A percentile compares a stretch with the other conserved stretches of the same genome.
Evolutionary conservation across 1,140 invertebrate genomes (phyloP).

Genomic region (Micrasema longulum): DNA sequence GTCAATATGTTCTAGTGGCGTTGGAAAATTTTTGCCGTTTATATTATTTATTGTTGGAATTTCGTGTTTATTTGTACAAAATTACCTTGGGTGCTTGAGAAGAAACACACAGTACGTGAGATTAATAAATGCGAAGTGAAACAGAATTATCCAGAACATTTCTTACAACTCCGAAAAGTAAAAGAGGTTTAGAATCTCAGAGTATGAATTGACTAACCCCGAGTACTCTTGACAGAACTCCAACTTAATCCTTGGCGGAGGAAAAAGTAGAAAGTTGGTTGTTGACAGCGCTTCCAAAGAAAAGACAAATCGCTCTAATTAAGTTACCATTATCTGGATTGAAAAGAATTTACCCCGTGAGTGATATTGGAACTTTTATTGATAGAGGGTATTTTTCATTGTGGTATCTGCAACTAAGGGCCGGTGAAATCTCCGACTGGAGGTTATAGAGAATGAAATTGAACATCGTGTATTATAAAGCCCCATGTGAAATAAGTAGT

Average conservation of each 20-base stretch:
- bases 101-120: no score
- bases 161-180: no score
- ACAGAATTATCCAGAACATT: no score
- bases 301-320: slow-evolving; percentile 23
- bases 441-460: no score
- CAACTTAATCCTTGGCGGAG: slow-evolving; percentile 1
- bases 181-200: not conserved
- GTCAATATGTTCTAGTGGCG: no score
- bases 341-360: slow-evolving; percentile 10
- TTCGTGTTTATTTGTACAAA: no score
- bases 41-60: no score
- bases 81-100: no score
- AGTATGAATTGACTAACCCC: not conserved
- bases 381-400: slow-evolving; percentile 1
- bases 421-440: not conserved
- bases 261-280: not conserved
- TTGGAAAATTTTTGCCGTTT: no score
- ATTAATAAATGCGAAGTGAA: no score
- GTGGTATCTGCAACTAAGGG: slow-evolving; percentile 6
- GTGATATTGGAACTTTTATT: slow-evolving; percentile 13
- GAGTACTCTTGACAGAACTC: not conserved
- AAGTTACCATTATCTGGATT: slow-evolving; percentile 29
- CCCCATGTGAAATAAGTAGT: no score
- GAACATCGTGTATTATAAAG: no score
- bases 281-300: slow-evolving; percentile 25